These are phyloP conservation scores for Cricetomys ansorgei DNA, from an alignment of 2,113 vertebrate genomes.

Conservation along the genomic window DNA sequence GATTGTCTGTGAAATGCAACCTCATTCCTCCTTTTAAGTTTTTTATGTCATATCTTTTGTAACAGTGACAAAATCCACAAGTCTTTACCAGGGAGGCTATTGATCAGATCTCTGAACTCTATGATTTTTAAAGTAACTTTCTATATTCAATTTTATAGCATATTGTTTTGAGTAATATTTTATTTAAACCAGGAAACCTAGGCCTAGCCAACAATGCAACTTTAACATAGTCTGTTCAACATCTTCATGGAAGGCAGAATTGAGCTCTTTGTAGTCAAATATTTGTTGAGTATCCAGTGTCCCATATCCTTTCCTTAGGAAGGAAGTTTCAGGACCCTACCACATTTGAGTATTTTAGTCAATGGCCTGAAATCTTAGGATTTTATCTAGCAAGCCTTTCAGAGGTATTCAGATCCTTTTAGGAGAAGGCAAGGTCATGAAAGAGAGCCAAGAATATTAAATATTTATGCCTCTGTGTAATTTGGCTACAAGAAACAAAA, in stretches of 20 bases:
- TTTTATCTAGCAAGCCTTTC: slow-evolving; percentile 46
- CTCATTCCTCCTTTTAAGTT: not conserved
- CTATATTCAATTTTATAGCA: slow-evolving; percentile 34
- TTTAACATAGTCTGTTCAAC: not conserved
- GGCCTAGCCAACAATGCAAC: not conserved
- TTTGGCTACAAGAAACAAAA: slow-evolving; percentile 48
- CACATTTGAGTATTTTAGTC: slow-evolving; percentile 51
- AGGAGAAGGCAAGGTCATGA: slow-evolving; percentile 48
- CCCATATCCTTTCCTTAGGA: not conserved
- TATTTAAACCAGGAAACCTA: not conserved
- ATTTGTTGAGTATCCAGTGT: not conserved
- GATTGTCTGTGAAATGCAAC: not conserved
- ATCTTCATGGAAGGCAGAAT: not conserved
- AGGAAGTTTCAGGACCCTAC: slow-evolving; percentile 31
- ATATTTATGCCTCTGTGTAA: slow-evolving; percentile 55
- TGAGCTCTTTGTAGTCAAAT: not conserved
- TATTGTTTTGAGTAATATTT: slow-evolving; percentile 11
- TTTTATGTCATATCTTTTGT: not conserved
- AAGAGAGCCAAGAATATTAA: slow-evolving; percentile 52
- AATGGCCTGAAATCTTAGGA: slow-evolving; percentile 38
- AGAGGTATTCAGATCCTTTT: slow-evolving; percentile 29
- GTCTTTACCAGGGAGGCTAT: not conserved
- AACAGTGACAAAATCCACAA: not conserved
- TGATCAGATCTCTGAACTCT: not conserved
- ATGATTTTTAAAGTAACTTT: slow-evolving; percentile 29